phyloP scores from a whole-genome alignment of 2,888 invertebrate species.

The Molorchus minor region DNA sequence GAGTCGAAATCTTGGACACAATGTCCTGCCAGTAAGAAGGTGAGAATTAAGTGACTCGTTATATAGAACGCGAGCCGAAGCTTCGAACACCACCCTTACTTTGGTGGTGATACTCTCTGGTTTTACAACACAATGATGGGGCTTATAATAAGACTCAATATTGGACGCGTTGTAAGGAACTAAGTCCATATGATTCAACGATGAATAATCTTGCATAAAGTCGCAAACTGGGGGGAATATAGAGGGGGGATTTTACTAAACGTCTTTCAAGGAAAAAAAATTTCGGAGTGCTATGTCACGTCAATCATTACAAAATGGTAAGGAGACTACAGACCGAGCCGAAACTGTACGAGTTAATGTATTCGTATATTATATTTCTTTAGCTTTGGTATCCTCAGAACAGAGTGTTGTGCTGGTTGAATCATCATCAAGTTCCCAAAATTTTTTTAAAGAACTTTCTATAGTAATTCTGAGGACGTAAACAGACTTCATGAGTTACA shows the following conservation, averaged over 20 bases:
- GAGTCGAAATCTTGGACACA: slow-evolving; percentile 7
- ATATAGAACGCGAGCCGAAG: slow-evolving; percentile 24
- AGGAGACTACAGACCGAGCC: slow-evolving; percentile 24
- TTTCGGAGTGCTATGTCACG: slow-evolving; percentile 3
- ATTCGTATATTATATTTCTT: slow-evolving; percentile 20
- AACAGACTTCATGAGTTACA: background rate
- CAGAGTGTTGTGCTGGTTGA: background rate
- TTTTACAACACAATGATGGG: slow-evolving; percentile 42
- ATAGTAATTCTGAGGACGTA: background rate
- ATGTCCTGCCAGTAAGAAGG: slow-evolving; percentile 16
- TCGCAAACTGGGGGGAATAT: slow-evolving; percentile 2
- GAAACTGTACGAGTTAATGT: slow-evolving; percentile 4
- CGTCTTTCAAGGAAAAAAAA: slow-evolving; percentile 23
- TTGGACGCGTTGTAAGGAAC: background rate
- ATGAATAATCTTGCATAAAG: slow-evolving; percentile 35
- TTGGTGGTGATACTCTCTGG: slow-evolving; percentile 37
- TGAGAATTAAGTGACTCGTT: slow-evolving; percentile 34
- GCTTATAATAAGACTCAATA: slow-evolving; percentile 30
- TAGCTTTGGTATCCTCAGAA: slow-evolving; percentile 23
- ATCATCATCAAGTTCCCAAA: slow-evolving; percentile 22
- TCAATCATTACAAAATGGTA: slow-evolving; percentile 18
- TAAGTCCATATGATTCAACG: slow-evolving; percentile 25
- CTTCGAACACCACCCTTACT: slow-evolving; percentile 41
- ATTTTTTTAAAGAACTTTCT: slow-evolving; percentile 13
- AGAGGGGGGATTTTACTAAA: slow-evolving; percentile 9